Base-by-base conservation (phyloP, 2,888 invertebrate species). In the Drosophila borealis region DNA sequence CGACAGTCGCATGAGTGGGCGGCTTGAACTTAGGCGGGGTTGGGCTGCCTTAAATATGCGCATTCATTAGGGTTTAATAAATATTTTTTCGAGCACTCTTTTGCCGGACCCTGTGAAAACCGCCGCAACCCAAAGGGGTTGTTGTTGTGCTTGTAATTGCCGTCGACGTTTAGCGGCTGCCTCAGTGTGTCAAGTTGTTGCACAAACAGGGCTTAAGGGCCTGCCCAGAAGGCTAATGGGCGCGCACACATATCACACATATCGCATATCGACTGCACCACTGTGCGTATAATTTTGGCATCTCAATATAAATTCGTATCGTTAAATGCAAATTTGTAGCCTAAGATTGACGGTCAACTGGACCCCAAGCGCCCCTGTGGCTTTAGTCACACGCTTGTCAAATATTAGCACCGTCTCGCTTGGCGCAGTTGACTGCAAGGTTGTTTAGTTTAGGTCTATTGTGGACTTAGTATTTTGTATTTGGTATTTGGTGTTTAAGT, bases 11-110 rank as follows among this genome's bases (percentile, higher is more conserved):
- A 44, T 37, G 56, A 64, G 57, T 49, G 63, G 53, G 55, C n/a
- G 17, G 29, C 44, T 39, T 53, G 37, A 71, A 60, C 61, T 60
- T 53, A 45, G 57, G 57, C 62, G 57, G 37, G 57, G 50, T 17
- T 14, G 37, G 34, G 34, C 41, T 55, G 78, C 65, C 56, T 65
- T 56, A 88, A 89, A 83, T 83, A 85, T 89, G 83, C 83, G 79
- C 88, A 89, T 83, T 84, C 83, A 89, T 83, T 89, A 89, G 75
- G 76, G 83, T 63, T 89, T 83, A 89, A 89, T 88, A 83, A 89
- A 89, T 87, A 83, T 73, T 80, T 70, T 53, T 70, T 57, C 62
- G 59, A 72, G 73, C 70, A 67, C 77, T 72, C 69, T 82, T 70
- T 82, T 70, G 53, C 70, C 55, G 62, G 70, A 70, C 69, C 70